Base-by-base conservation (phyloP, 1,140 invertebrate species). In the Ostrea edulis region DNA sequence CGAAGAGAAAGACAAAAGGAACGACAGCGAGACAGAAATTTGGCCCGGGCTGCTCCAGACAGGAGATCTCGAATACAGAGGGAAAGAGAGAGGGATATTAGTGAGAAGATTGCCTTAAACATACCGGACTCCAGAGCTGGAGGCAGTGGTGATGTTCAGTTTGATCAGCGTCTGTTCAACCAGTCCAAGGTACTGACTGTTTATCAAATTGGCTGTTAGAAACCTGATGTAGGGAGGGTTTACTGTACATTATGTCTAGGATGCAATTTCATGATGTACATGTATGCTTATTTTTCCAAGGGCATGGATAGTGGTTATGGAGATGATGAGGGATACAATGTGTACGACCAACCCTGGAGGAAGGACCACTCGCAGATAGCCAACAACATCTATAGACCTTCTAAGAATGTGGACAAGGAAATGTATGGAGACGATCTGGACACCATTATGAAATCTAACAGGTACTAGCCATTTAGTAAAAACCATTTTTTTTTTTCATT, bases 91-190 rank as follows among this genome's bases (percentile, higher is more conserved):
- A 96, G 99, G 35, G 99, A 99, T 94, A 99, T 99, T 86, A 99
- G 98, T 89, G 99, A 99, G 94, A 98, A 99, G 96, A 99, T 99
- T 92, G 99, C 99, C 0, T 95, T 99, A 8, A 99, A 99, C 7
- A 94, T 99, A 94, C 99, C 99, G 0, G 98, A 95, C 85, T 91
- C 93, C 58, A 98, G 92, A 96, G 96, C 95, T 52, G 95, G 96
- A 12, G 96, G 96, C 35, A 94, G 92, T 14, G 97, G 97, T 0
- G 98, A 99, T 94, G 96, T 97, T 0, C 97, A 99, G 94, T 99
- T 99, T 95, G 99, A 99, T 96, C 98, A 99, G 92, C 95, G 99
- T 82, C 95, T 99, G 4, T 99, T 99, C 94, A 99, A 99, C 93
- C 98, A 98, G 90, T 97, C 96, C 58, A 98, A 98, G 94, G 95